Conservation (phyloP, 2,888 invertebrate genomes). For the Hecatera dysodea region DNA sequence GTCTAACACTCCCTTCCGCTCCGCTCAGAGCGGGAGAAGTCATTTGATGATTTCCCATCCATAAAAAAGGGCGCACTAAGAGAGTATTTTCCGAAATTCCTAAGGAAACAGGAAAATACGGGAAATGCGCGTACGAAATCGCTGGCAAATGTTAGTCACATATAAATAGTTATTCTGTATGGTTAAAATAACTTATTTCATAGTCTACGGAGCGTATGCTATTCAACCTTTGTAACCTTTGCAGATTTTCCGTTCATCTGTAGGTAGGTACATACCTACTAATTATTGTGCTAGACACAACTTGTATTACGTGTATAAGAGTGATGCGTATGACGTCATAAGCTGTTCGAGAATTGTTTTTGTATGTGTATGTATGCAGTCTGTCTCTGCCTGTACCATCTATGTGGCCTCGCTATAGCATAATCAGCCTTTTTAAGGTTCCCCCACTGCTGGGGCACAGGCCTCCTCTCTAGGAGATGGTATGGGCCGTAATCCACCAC, state of each 20-base stretch:
- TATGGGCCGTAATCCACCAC: no score
- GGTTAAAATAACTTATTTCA: slow-evolving; percentile 19
- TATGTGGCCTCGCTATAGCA: no score
- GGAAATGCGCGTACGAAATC: no score
- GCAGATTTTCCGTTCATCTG: slow-evolving; percentile 22
- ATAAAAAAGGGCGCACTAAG: no score
- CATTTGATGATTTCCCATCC: no score
- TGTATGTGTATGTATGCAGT: background rate
- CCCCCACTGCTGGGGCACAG: no score
- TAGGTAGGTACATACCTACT: background rate
- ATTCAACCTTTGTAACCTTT: slow-evolving; percentile 9
- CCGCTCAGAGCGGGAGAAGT: no score
- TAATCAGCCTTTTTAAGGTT: no score
- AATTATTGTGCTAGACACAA: slow-evolving; percentile 6
- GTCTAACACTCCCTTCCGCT: no score
- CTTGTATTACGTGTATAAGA: background rate
- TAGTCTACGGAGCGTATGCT: background rate
- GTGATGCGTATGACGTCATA: background rate
- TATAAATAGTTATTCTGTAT: slow-evolving; percentile 4
- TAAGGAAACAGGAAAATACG: no score
- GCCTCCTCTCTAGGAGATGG: no score
- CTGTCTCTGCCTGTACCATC: background rate
- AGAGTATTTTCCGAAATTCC: no score
- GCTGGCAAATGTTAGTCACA: background rate
- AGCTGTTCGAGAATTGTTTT: background rate